Base-by-base conservation (phyloP, 2,113 vertebrate species). In the Galbula dea region DNA sequence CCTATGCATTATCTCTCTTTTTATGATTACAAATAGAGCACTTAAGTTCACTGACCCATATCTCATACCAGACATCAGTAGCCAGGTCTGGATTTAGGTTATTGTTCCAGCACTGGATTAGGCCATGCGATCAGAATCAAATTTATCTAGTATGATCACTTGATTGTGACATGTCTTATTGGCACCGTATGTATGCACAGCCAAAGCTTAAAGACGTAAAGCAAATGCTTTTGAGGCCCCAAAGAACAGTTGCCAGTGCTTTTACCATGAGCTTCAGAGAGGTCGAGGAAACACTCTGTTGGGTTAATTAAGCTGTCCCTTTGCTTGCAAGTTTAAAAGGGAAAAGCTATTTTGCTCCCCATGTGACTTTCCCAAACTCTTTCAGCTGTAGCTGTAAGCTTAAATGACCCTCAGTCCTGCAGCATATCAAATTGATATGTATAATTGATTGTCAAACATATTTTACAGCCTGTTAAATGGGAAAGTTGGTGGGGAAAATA, bases 381-480 rank as follows among this genome's bases (percentile, higher is more conserved):
- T 94, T 95, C 94, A 63, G 79, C 59, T 95, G 86, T 97, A 97
- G 95, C 96, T 96, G 87, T 72, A 37, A 93, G 83, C 32, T 48
- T 84, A 92, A 97, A 95, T 72, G 96, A 90, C 94, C 86, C 90
- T 94, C 94, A 87, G 98, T 97, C 96, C 99, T 99, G 99, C 97
- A 97, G 95, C 97, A 51, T 97, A 97, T 99, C 99, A 99, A 98
- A 97, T 97, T 97, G 97, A 98, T 97, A 96, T 89, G 93, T 97
- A 76, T 97, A 98, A 98, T 98, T 98, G 98, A 99, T 97, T 97
- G 97, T 95, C 98, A 98, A 97, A 98, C 98, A 98, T 97, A 97
- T 98, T 98, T 98, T 98, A 98, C 98, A 97, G 98, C 97, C 97
- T 96, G 97, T 95, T 98, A 98, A 98, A 98, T 96, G 97, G 98